phyloP scores from a whole-genome alignment of 1,140 invertebrate species.

The Drosophila kohkoa region DNA sequence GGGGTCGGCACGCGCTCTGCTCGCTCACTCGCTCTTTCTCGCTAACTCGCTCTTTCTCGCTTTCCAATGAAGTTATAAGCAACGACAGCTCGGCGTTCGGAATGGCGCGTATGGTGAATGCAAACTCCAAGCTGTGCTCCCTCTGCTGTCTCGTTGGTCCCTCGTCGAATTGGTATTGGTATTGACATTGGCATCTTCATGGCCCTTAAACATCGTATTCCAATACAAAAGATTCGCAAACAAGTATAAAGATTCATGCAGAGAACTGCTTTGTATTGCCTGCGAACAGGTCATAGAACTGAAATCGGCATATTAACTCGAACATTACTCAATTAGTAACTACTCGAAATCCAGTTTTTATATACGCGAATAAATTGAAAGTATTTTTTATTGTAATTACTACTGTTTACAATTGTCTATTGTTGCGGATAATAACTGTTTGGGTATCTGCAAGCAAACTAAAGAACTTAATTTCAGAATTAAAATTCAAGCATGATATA shows the following conservation, averaged over 20 bases:
- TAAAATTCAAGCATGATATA: background rate
- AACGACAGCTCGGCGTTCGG: constrained; percentile 63
- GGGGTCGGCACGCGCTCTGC: constrained; percentile 80
- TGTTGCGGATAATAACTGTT: background rate
- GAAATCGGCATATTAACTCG: background rate
- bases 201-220: background rate
- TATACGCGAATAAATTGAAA: background rate
- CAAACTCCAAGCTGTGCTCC: background rate
- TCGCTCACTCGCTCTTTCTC: constrained; percentile 31
- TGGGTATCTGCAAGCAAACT: background rate
- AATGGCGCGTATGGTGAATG: constrained; percentile 36
- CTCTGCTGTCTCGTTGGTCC: background rate
- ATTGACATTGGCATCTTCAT: background rate
- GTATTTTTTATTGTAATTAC: background rate
- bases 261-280: background rate
- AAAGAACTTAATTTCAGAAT: background rate
- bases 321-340: background rate
- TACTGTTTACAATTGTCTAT: background rate
- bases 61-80: constrained; percentile 78
- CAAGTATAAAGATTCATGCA: background rate
- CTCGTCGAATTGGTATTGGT: background rate
- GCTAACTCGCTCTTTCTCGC: constrained; percentile 19
- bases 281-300: background rate
- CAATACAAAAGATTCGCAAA: background rate
- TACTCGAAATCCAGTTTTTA: no score